A percentile compares a stretch with the other conserved stretches of the same genome.
Evolutionary conservation across 1,140 invertebrate species (phyloP).

Genomic region (Neodiprion fabricii): DNA sequence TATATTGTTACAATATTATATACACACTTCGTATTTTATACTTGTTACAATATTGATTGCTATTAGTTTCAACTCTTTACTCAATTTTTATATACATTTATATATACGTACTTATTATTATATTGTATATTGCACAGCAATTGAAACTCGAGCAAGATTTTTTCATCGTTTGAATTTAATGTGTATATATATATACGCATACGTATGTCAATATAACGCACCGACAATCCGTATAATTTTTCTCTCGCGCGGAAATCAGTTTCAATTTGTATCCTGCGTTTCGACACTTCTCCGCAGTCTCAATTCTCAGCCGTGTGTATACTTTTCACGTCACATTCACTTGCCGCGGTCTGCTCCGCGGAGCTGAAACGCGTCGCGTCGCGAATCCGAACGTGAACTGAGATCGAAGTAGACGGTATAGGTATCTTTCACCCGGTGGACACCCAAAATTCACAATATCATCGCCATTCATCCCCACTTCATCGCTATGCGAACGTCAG

Average conservation of each 20-base stretch:
- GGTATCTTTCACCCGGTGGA: not conserved
- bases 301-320: not conserved
- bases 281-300: not conserved
- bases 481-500: constrained; percentile 39
- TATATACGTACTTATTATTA: too few relatives aligned
- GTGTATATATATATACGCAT: too few relatives aligned
- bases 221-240: not conserved
- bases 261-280: not conserved
- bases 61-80: not conserved
- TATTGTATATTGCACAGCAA: not conserved
- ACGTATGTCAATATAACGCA: too few relatives aligned
- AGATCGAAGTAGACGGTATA: not conserved
- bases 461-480: constrained; percentile 42
- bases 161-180: not conserved
- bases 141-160: constrained; percentile 2
- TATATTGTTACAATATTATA: not conserved
- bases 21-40: too few relatives aligned
- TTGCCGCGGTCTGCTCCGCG: too few relatives aligned
- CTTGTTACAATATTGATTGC: not conserved
- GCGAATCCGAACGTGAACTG: not conserved
- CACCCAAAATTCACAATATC: constrained; percentile 5
- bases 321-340: constrained; percentile 30
- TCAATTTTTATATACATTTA: not conserved
- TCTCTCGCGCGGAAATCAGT: not conserved
- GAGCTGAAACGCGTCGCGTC: not conserved